Evolutionary conservation across 2,888 invertebrate species (phyloP).

Genomic region (Rotaria sp.): DNA sequence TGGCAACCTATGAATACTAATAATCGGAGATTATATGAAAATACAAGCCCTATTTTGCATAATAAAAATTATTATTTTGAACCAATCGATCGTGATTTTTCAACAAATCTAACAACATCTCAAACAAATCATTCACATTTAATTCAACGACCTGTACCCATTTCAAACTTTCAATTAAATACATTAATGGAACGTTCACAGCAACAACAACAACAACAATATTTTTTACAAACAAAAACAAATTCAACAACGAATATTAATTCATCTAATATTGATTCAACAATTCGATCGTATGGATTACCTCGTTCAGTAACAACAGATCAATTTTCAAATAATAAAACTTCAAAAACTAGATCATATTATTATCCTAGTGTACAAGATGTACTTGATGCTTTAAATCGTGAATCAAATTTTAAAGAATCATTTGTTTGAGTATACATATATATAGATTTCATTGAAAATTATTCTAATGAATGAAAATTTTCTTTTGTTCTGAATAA

Average conservation of each 20-base stretch:
- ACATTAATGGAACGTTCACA: neutral
- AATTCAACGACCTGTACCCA: neutral
- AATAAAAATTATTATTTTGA: neutral
- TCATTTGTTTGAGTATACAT: neutral
- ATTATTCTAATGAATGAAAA: too few species aligned
- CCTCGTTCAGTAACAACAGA: neutral
- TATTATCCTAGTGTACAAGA: slow-evolving; percentile 26
- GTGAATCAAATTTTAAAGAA: slow-evolving; percentile 5
- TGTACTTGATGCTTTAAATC: slow-evolving; percentile 15
- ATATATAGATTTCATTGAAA: too few species aligned
- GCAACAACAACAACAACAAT: neutral
- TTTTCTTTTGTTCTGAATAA: neutral
- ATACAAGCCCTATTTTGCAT: neutral
- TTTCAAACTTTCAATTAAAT: neutral
- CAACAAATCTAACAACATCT: neutral
- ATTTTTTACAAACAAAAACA: neutral
- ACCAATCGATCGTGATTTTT: neutral
- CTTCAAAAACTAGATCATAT: neutral
- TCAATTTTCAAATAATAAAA: neutral
- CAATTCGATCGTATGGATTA: neutral
- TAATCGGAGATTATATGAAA: neutral
- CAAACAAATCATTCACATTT: neutral
- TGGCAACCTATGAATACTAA: neutral
- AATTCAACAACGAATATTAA: neutral
- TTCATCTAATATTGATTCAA: neutral